Percentiles rank a stretch among this genome's conserved stretches.
Evolutionary conservation across 2,113 vertebrate species (phyloP).

Genomic region (Megaptera novaeangliae): DNA sequence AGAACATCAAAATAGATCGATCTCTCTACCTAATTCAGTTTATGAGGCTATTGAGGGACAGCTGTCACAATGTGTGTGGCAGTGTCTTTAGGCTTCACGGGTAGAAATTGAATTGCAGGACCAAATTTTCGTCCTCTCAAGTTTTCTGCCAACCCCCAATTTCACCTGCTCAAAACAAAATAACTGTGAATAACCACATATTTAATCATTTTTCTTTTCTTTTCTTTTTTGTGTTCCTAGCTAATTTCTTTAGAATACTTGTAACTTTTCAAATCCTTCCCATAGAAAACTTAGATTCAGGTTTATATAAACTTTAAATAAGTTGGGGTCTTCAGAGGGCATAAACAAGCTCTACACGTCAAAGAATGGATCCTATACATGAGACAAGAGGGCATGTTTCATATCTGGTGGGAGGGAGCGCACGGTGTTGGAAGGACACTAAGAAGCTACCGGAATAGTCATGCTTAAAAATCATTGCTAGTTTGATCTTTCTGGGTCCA

Average conservation of each 20-base stretch:
- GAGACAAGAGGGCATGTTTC: not conserved
- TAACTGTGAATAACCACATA: not conserved
- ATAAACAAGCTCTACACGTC: not conserved
- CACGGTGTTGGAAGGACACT: not conserved
- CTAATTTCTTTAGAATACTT: not conserved
- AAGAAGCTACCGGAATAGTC: not conserved
- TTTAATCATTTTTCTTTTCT: not conserved
- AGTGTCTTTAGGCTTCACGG: not conserved
- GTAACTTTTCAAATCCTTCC: not conserved
- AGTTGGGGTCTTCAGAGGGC: not conserved
- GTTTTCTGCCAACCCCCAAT: conserved; percentile 18
- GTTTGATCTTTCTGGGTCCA: not conserved
- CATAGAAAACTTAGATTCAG: not conserved
- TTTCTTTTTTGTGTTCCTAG: not conserved
- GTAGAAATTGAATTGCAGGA: conserved; percentile 47
- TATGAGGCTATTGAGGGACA: conserved; percentile 15
- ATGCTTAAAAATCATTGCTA: not conserved
- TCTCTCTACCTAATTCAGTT: conserved; percentile 32
- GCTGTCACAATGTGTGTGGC: not conserved
- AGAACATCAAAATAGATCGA: conserved; percentile 32
- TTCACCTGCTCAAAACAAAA: conserved; percentile 10
- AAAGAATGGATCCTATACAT: not conserved
- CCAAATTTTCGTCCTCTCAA: conserved; percentile 9
- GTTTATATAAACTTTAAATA: conserved; percentile 7
- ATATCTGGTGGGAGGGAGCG: not conserved